Evolutionary conservation across 2,888 invertebrate genomes (phyloP).

Genomic region (Conops quadrifasciatus): DNA sequence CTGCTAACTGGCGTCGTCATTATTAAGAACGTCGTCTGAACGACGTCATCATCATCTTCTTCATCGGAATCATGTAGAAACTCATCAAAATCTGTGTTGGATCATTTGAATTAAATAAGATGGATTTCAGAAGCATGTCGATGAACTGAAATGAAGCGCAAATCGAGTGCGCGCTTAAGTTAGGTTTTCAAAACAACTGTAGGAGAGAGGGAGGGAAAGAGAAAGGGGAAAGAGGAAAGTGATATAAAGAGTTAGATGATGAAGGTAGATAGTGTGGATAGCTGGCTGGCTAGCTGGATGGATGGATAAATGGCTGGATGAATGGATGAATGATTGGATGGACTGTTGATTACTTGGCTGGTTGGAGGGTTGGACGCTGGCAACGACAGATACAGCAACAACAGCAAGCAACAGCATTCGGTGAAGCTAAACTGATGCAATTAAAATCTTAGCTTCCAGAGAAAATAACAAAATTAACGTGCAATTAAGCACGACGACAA

Average conservation of each 20-base stretch:
- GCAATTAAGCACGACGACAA: slow-evolving; percentile 56
- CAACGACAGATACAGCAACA: slow-evolving; percentile 18
- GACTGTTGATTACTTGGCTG: background rate
- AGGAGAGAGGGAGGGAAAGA: too few species aligned
- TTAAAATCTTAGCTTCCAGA: slow-evolving; percentile 38
- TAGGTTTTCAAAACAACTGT: too few species aligned
- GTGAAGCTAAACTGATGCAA: slow-evolving; percentile 30
- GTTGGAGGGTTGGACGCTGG: background rate
- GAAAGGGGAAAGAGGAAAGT: too few species aligned
- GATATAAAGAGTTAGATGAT: too few species aligned
- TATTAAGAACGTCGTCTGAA: background rate
- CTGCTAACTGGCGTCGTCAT: slow-evolving; percentile 5
- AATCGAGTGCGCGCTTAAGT: slow-evolving; percentile 29
- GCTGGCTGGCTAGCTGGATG: background rate
- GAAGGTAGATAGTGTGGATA: background rate
- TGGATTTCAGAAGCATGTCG: slow-evolving; percentile 60
- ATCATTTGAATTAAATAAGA: slow-evolving; percentile 65
- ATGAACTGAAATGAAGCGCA: slow-evolving; percentile 47
- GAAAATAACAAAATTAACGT: slow-evolving; percentile 58
- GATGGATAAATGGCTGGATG: slow-evolving; percentile 15
- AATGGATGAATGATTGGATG: background rate
- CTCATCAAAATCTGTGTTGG: slow-evolving; percentile 54
- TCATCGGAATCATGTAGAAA: background rate
- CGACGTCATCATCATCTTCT: slow-evolving; percentile 10
- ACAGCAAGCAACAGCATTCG: slow-evolving; percentile 20